Conservation (phyloP, 2,113 vertebrate species). For the Ochotona curzoniae region DNA sequence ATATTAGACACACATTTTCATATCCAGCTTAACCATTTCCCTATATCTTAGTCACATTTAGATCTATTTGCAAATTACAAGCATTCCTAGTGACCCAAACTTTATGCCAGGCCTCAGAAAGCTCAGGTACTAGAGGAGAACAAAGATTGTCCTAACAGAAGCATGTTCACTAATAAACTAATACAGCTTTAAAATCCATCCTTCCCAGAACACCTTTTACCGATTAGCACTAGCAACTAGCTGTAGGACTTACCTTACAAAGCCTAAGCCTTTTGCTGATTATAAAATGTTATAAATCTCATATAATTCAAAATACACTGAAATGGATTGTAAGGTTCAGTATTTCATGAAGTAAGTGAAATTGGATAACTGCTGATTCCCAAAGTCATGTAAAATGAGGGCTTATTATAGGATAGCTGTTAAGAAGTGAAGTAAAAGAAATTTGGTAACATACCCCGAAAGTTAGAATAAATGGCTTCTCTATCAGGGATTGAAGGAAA, state of each 20-base stretch:
- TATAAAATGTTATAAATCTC: not conserved
- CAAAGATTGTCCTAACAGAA: not conserved
- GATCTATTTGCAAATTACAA: not conserved
- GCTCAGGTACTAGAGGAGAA: not conserved
- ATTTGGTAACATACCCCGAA: not conserved
- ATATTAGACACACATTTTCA: not conserved
- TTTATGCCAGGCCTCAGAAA: not conserved
- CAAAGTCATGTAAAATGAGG: constrained; percentile 4
- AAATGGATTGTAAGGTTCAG: not conserved
- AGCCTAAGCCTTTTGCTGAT: not conserved
- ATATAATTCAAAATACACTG: not conserved
- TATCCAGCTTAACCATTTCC: not conserved
- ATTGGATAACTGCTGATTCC: not conserved
- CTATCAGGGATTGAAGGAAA: constrained; percentile 21
- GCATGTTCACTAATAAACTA: not conserved
- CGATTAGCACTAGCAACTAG: not conserved
- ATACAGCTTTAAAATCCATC: not conserved
- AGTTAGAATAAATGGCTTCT: constrained; percentile 21
- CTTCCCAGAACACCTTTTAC: not conserved
- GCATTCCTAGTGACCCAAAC: not conserved
- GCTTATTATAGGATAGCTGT: not conserved
- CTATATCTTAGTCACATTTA: not conserved
- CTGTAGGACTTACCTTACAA: not conserved
- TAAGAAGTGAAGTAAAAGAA: constrained; percentile 5
- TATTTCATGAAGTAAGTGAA: not conserved